Percentiles rank a stretch among this genome's conserved stretches.
Evolutionary conservation across 2,888 invertebrate species (phyloP).

Genomic region (Scaptomyza polygonia): DNA sequence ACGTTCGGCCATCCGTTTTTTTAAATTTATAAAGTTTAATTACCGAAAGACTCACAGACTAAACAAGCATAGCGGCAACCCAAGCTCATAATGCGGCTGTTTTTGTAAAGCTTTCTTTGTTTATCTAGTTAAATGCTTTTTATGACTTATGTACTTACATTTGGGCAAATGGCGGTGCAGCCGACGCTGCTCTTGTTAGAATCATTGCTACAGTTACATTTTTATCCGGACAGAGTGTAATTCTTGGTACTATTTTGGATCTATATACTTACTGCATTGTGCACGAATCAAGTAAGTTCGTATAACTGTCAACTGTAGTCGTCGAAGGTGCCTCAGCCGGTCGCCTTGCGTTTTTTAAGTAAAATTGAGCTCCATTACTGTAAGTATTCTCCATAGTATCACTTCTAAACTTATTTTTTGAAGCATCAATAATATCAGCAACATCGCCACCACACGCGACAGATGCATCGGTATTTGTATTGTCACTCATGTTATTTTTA

Average conservation of each 20-base stretch:
- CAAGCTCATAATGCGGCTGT: too few species aligned
- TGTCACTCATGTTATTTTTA: constrained; percentile 17
- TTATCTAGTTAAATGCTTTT: background rate
- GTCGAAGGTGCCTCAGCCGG: too few species aligned
- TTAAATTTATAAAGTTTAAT: too few species aligned
- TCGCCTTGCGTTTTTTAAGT: constrained; percentile 7
- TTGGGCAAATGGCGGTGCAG: constrained; percentile 19
- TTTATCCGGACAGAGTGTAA: constrained; percentile 36
- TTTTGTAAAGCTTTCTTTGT: too few species aligned
- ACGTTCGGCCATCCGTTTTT: too few species aligned
- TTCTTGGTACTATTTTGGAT: constrained; percentile 39
- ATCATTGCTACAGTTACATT: constrained; percentile 44
- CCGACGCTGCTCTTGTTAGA: constrained; percentile 15
- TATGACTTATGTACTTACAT: constrained; percentile 50
- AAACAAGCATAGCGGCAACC: too few species aligned
- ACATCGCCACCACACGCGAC: constrained; percentile 25
- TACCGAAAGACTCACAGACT: too few species aligned
- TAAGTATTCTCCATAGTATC: constrained; percentile 18
- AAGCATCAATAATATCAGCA: constrained; percentile 80
- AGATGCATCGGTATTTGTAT: constrained; percentile 17
- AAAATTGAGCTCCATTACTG: constrained; percentile 32
- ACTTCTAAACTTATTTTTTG: constrained; percentile 77
- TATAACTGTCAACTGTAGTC: constrained; percentile 35
- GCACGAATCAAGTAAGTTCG: constrained; percentile 49
- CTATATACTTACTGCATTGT: constrained; percentile 82